Conservation (phyloP, 2,888 invertebrate genomes). For the Caenorhabditis macrosperma region DNA sequence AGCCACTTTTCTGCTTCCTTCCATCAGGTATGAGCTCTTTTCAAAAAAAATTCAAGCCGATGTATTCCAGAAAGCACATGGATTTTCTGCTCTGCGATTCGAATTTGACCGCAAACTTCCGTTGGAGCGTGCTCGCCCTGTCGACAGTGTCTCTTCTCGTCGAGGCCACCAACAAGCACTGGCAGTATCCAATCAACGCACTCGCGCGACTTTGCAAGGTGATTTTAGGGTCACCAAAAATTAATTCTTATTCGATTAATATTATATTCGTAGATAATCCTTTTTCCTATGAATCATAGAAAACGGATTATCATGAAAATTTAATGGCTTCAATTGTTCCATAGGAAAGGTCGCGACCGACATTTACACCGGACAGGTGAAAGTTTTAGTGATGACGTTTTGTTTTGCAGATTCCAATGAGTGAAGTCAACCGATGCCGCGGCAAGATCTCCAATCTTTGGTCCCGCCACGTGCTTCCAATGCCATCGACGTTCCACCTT, state of each 20-base stretch:
- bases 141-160: conserved; percentile 62
- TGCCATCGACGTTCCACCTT: conserved; percentile 62
- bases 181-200: conserved; percentile 59
- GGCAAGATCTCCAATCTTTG: conserved; percentile 57
- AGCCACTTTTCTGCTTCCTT: conserved; percentile 58
- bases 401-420: conserved; percentile 61
- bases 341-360: not conserved
- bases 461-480: conserved; percentile 60
- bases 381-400: not conserved
- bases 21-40: conserved; percentile 49
- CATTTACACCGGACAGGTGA: not conserved
- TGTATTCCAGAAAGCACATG: conserved; percentile 58
- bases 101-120: conserved; percentile 55
- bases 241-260: not conserved
- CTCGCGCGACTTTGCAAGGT: conserved; percentile 57
- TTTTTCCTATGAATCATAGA: not conserved
- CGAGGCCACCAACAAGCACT: conserved; percentile 62
- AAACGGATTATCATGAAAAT: not conserved
- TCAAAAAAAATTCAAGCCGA: not conserved
- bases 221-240: not conserved
- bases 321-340: not conserved
- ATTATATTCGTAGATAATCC: not conserved
- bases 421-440: conserved; percentile 62
- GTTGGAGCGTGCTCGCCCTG: conserved; percentile 61
- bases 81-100: conserved; percentile 64